Evolutionary conservation across 2,888 invertebrate species (phyloP).

Genomic region (Zhuqinia jingwanae): DNA sequence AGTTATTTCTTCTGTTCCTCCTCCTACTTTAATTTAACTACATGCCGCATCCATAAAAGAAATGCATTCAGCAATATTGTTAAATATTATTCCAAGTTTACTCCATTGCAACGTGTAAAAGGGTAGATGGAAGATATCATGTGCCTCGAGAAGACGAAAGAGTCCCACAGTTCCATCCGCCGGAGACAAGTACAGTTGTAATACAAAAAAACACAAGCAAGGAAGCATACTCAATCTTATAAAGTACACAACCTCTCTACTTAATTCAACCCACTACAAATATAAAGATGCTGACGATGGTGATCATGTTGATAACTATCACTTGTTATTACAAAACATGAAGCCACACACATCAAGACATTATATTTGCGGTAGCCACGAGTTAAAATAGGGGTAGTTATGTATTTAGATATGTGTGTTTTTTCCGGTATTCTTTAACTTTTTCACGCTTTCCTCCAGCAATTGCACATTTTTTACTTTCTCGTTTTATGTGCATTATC

Average conservation of each 20-base stretch:
- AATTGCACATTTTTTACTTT: no score
- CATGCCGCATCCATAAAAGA: constrained; percentile 2
- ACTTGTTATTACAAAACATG: constrained; percentile 26
- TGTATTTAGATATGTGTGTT: no score
- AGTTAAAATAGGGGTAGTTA: constrained; percentile 16
- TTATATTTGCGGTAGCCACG: constrained; percentile 15
- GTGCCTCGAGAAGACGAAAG: neutral
- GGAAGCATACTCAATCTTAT: no score
- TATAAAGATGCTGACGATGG: constrained; percentile 15
- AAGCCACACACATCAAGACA: constrained; percentile 16
- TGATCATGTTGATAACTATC: neutral
- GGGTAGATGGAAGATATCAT: neutral
- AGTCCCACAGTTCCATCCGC: neutral
- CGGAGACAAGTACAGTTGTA: constrained; percentile 17
- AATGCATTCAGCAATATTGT: constrained; percentile 25
- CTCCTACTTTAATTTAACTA: constrained; percentile 40
- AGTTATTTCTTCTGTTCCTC: constrained; percentile 10
- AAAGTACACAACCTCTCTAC: no score
- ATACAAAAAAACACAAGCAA: constrained; percentile 1
- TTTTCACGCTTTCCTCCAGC: no score
- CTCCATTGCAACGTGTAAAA: neutral
- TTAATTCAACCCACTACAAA: neutral
- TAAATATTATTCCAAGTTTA: constrained; percentile 24
- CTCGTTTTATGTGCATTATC: no score
- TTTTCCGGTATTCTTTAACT: neutral